Evolutionary conservation across 2,797 vertebrate genomes (phyloP).

Genomic region (Kryptolebias ocellatus): DNA sequence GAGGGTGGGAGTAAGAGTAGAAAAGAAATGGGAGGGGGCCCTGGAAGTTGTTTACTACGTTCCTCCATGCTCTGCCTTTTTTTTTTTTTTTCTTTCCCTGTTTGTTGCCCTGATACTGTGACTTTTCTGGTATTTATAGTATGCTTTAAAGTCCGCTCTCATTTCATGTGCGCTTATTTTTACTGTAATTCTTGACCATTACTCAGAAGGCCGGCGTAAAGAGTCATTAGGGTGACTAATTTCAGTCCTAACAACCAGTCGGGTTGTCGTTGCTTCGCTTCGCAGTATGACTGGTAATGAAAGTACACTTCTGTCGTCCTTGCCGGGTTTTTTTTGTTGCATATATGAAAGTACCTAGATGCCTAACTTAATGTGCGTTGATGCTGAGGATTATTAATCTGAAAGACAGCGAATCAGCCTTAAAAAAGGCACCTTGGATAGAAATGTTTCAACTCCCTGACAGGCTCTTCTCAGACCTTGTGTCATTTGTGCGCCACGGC

Average conservation of each 20-base stretch:
- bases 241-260: constrained; percentile 14
- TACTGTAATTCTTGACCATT: not conserved
- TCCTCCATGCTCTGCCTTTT: constrained; percentile 60
- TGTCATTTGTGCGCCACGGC: constrained; percentile 43
- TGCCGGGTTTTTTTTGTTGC: constrained; percentile 2
- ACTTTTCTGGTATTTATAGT: constrained; percentile 17
- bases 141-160: constrained; percentile 9
- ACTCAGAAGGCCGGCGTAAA: constrained; percentile 17
- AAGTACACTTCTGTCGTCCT: constrained; percentile 20
- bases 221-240: constrained; percentile 38
- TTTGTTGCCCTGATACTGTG: constrained; percentile 36
- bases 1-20: constrained; percentile 47
- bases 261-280: constrained; percentile 22
- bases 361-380: constrained; percentile 13
- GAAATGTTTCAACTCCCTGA: constrained; percentile 51
- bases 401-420: constrained; percentile 19
- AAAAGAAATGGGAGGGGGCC: constrained; percentile 69
- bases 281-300: constrained; percentile 34
- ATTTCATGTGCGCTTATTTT: not conserved
- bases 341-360: constrained; percentile 23
- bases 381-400: constrained; percentile 21
- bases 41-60: constrained; percentile 79
- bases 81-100: constrained; percentile 42
- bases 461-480: constrained; percentile 33
- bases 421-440: constrained; percentile 41